Evolutionary conservation across 1,140 invertebrate genomes (phyloP).

Genomic region (Caenorhabditis brenneri): DNA sequence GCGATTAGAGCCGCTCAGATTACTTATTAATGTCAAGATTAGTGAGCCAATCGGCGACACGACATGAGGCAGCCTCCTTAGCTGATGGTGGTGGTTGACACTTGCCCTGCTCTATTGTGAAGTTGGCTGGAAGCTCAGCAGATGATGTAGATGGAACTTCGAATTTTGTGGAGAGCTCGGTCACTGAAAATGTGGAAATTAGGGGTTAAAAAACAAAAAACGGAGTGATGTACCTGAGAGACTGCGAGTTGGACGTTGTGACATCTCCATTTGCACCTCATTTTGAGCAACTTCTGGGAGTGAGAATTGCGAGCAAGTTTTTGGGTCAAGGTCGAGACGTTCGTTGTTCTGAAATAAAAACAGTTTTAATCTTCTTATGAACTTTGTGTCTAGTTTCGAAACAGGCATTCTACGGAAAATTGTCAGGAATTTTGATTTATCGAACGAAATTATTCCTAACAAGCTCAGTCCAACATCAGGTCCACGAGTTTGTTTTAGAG

Average conservation of each 20-base stretch:
- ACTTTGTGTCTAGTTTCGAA: too few species aligned
- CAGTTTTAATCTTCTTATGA: too few species aligned
- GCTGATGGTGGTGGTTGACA: not conserved
- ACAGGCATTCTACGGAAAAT: too few species aligned
- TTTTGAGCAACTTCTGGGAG: not conserved
- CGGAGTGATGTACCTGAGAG: not conserved
- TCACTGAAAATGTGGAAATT: not conserved
- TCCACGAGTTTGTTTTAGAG: too few species aligned
- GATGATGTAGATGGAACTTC: not conserved
- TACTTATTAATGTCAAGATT: slow-evolving; percentile 41
- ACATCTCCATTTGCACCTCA: not conserved
- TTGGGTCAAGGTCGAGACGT: slow-evolving; percentile 18
- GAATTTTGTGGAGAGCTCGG: not conserved
- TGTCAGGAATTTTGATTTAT: too few species aligned
- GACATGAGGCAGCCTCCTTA: slow-evolving; percentile 3
- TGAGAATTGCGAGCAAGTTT: slow-evolving; percentile 20
- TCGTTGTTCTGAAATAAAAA: slow-evolving; percentile 28
- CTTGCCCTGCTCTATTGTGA: not conserved
- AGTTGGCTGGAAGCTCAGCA: not conserved
- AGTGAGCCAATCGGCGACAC: slow-evolving; percentile 19
- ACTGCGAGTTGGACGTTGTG: slow-evolving; percentile 10
- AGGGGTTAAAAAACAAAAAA: not conserved
- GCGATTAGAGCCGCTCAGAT: not conserved
- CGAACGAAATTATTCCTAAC: too few species aligned
- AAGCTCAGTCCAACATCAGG: too few species aligned